Percentiles rank a stretch among this genome's conserved stretches.
These are phyloP conservation scores for Muscidifurax raptorellus DNA, from an alignment of 1,140 invertebrate species.

Conservation along the genomic window DNA sequence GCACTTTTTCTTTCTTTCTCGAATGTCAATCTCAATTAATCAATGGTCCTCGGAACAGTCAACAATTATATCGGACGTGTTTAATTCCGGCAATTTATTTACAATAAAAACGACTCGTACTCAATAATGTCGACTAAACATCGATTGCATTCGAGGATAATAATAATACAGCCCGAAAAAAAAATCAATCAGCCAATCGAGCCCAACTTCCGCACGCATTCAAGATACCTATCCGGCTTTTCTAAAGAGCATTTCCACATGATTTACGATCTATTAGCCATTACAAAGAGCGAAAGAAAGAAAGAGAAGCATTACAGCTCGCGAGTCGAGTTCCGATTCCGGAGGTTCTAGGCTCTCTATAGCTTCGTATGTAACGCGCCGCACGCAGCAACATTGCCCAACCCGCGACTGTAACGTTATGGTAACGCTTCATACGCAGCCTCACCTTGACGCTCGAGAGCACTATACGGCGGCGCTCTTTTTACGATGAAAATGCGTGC, in stretches of 20 bases:
- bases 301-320: not conserved
- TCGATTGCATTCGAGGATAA: not conserved
- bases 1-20: not conserved
- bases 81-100: not conserved
- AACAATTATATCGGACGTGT: not conserved
- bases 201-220: constrained; percentile 6
- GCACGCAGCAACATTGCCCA: not conserved
- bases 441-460: constrained; percentile 20
- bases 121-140: not conserved
- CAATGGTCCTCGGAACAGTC: too few species aligned
- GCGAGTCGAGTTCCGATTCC: constrained; percentile 4
- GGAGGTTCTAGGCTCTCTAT: not conserved
- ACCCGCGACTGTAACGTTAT: not conserved
- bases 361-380: not conserved
- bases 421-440: constrained; percentile 13
- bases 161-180: not conserved
- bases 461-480: not conserved
- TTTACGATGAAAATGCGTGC: not conserved
- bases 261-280: constrained; percentile 16
- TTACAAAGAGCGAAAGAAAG: not conserved
- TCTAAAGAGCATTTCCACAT: constrained; percentile 15
- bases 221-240: not conserved
- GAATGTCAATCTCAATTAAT: not conserved
- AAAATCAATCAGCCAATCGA: not conserved
- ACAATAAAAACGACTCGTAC: not conserved